These are phyloP conservation scores for Auanema sp. DNA, from an alignment of 2,888 invertebrate species.

Conservation along the genomic window DNA sequence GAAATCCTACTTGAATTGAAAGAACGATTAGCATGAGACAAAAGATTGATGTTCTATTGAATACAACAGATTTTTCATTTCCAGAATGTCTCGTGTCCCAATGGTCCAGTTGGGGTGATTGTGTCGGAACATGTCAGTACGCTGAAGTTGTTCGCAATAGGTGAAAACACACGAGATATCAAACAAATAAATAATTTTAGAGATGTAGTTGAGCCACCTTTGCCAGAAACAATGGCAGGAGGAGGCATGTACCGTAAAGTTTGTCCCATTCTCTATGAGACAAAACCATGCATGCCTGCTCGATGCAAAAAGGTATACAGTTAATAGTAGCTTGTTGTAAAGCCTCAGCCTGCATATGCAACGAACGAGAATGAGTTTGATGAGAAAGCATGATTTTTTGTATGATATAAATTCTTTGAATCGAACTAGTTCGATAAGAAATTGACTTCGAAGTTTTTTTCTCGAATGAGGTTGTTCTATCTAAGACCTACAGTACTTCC, in stretches of 20 bases:
- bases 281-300: conserved; percentile 6
- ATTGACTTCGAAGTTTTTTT: background rate
- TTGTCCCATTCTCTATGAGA: conserved; percentile 41
- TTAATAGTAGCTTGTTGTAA: too few species aligned
- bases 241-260: conserved; percentile 20
- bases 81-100: conserved; percentile 42
- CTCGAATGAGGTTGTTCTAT: background rate
- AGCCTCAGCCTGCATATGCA: too few species aligned
- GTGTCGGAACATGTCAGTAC: conserved; percentile 38
- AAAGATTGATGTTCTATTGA: too few species aligned
- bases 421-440: background rate
- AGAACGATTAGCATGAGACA: too few species aligned
- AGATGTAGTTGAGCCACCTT: conserved; percentile 40
- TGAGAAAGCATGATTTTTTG: too few species aligned
- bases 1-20: too few species aligned
- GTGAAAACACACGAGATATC: too few species aligned
- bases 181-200: conserved; percentile 6
- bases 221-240: conserved; percentile 34
- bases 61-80: conserved; percentile 4
- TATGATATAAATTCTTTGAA: background rate
- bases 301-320: conserved; percentile 6
- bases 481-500: too few species aligned
- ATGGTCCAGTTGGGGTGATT: conserved; percentile 43
- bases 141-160: conserved; percentile 18
- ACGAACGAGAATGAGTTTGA: conserved; percentile 7